Percentiles rank a stretch among this genome's conserved stretches.
These are phyloP conservation scores for Littorina saxatilis DNA, from an alignment of 1,140 invertebrate genomes.

Conservation along the genomic window DNA sequence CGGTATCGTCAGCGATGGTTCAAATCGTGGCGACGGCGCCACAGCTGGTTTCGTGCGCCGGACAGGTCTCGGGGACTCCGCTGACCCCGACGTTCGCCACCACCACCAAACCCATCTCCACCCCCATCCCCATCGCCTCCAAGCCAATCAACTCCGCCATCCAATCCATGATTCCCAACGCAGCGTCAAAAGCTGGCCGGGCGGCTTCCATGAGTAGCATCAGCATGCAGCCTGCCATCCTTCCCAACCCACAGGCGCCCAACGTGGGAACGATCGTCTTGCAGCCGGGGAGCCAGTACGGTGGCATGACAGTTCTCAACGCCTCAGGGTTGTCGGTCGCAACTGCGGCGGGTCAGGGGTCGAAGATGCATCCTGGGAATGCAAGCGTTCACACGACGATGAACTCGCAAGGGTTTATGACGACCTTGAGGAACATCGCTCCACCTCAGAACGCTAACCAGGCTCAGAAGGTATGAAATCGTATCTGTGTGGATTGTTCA, in stretches of 20 bases:
- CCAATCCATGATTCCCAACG: constrained; percentile 37
- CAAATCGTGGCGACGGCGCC: constrained; percentile 47
- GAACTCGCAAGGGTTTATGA: constrained; percentile 43
- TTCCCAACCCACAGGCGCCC: constrained; percentile 44
- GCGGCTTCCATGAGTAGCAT: constrained; percentile 40
- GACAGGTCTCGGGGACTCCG: constrained; percentile 24
- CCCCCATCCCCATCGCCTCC: constrained; percentile 74
- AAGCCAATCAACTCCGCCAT: constrained; percentile 76
- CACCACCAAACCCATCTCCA: constrained; percentile 67
- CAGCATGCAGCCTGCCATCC: constrained; percentile 56
- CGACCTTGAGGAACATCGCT: constrained; percentile 38
- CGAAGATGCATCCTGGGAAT: constrained; percentile 19
- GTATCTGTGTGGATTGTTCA: too few species aligned
- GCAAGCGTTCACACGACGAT: constrained; percentile 21
- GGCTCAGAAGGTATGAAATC: not conserved
- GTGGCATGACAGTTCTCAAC: constrained; percentile 51
- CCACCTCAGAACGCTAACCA: constrained; percentile 23
- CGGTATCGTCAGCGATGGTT: constrained; percentile 46
- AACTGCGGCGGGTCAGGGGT: constrained; percentile 9
- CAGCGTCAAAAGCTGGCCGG: constrained; percentile 29
- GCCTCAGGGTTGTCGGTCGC: constrained; percentile 37
- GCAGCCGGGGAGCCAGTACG: constrained; percentile 42
- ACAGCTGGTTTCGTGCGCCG: constrained; percentile 27
- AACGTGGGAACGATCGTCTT: constrained; percentile 42
- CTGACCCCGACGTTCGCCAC: constrained; percentile 66